phyloP scores from a whole-genome alignment of 2,113 vertebrate species.

The Lophotis ruficrista region DNA sequence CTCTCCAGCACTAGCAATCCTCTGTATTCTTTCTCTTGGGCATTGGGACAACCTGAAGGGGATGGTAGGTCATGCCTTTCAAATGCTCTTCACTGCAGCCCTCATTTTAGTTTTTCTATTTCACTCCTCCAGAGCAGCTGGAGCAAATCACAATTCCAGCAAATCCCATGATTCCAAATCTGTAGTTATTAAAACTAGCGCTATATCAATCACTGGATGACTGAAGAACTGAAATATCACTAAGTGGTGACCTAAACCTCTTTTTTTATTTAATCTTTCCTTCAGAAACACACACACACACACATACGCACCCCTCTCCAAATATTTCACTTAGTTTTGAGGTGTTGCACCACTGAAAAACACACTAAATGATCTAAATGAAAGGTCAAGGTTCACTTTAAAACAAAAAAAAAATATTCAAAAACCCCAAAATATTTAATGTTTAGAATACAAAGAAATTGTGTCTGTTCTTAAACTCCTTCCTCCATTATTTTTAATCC shows the following conservation, averaged over 20 bases:
- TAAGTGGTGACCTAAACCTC: background rate
- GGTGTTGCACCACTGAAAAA: background rate
- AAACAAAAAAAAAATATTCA: background rate
- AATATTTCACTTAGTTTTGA: background rate
- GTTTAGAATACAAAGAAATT: background rate
- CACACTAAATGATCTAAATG: background rate
- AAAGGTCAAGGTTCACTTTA: background rate
- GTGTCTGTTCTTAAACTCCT: background rate
- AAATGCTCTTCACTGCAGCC: background rate
- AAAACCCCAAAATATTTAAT: background rate
- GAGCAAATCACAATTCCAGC: background rate
- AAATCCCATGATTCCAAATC: background rate
- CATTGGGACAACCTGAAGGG: background rate
- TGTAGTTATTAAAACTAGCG: background rate
- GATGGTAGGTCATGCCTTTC: background rate
- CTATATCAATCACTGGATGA: background rate
- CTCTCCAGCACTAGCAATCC: background rate
- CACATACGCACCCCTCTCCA: fast-evolving
- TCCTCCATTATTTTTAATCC: background rate
- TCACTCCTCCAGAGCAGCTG: background rate
- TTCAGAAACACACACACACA: background rate
- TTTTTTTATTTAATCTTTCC: background rate
- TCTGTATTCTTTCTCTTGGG: background rate
- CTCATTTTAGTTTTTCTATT: background rate
- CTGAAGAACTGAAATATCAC: background rate